Percentiles rank a stretch among this genome's conserved stretches.
Evolutionary conservation across 2,888 invertebrate genomes (phyloP).

Genomic region (Pomacea canaliculata): DNA sequence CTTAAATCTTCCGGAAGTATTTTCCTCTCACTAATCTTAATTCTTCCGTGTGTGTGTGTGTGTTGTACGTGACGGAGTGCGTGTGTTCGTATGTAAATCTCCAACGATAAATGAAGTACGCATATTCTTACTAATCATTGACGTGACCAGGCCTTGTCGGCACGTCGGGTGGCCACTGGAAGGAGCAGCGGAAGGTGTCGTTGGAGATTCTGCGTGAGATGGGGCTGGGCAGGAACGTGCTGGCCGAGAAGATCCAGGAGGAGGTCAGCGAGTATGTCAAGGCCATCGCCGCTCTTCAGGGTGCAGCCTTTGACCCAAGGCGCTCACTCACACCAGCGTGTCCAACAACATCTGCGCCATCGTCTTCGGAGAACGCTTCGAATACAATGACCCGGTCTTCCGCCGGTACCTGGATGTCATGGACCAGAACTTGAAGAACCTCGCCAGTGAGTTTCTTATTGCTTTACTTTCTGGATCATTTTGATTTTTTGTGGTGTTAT

Average conservation of each 20-base stretch:
- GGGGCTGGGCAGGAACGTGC: conserved; percentile 15
- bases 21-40: no score
- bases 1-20: no score
- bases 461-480: no score
- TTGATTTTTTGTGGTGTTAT: no score
- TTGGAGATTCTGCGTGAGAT: conserved; percentile 13
- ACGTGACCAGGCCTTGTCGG: no score
- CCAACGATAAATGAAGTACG: no score
- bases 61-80: no score
- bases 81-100: no score
- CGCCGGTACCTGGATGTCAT: not conserved
- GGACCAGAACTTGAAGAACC: no score
- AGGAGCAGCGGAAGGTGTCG: conserved; percentile 4
- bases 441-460: no score
- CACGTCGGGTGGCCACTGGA: conserved; percentile 6
- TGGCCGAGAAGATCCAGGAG: conserved; percentile 19
- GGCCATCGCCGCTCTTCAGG: not conserved
- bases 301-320: not conserved
- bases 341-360: conserved; percentile 23
- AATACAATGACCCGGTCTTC: conserved; percentile 21
- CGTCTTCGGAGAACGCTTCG: conserved; percentile 23
- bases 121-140: no score
- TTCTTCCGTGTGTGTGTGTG: no score
- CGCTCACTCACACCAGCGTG: not conserved
- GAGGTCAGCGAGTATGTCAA: conserved; percentile 9